These are phyloP conservation scores for Opisthocomus hoazin DNA, from an alignment of 2,113 vertebrate genomes.

Conservation along the genomic window DNA sequence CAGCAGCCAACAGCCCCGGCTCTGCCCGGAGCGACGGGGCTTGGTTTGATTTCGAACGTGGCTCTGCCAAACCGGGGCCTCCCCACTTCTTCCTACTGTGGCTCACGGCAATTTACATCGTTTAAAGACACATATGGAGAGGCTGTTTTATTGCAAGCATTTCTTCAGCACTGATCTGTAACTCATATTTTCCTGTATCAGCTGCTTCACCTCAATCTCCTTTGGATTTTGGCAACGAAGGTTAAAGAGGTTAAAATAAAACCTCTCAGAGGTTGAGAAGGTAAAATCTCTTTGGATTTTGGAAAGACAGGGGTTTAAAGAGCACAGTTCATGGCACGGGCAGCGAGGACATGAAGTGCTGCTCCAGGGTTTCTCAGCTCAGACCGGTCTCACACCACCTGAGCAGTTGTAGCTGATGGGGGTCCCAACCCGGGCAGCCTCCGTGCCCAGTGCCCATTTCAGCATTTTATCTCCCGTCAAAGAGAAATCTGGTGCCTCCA, in stretches of 20 bases:
- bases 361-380: not conserved
- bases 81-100: not conserved
- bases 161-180: not conserved
- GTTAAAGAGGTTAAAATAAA: not conserved
- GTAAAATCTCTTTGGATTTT: not conserved
- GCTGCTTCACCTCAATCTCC: not conserved
- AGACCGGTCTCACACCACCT: not conserved
- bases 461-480: not conserved
- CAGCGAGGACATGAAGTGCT: not conserved
- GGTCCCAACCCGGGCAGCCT: not conserved
- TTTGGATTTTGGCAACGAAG: not conserved
- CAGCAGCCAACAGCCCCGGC: not conserved
- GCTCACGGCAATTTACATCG: not conserved
- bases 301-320: not conserved
- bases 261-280: not conserved
- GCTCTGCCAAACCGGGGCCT: not conserved
- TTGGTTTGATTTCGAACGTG: not conserved
- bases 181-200: not conserved
- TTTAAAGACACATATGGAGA: fast-evolving
- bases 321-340: not conserved
- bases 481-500: not conserved
- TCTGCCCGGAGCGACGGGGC: fast-evolving
- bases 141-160: not conserved
- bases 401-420: too few species aligned
- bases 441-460: not conserved